A percentile compares a stretch with the other conserved stretches of the same genome.
Conservation (phyloP, 2,888 invertebrate genomes). For the Marasmarcha lunaedactyla region DNA sequence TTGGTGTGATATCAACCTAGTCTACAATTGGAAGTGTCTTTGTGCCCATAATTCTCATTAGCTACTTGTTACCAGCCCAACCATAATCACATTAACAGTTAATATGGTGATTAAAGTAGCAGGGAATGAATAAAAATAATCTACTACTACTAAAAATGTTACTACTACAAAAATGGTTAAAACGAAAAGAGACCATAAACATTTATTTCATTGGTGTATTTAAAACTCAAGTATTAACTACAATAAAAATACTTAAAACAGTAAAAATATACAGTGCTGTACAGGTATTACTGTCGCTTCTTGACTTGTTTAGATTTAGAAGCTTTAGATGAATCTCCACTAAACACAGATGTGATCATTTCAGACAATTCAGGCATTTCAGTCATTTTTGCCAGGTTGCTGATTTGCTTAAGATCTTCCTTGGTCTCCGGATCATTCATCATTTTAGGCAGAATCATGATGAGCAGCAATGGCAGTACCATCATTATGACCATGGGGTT, state of each 20-base stretch:
- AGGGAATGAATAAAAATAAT: too few relatives aligned
- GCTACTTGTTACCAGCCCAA: too few relatives aligned
- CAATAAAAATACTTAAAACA: neutral
- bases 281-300: slow-evolving; percentile 43
- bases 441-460: slow-evolving; percentile 95
- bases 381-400: slow-evolving; percentile 82
- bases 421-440: slow-evolving; percentile 98
- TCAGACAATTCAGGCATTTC: slow-evolving; percentile 97
- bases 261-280: neutral
- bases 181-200: too few relatives aligned
- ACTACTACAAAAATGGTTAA: too few relatives aligned
- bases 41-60: too few relatives aligned
- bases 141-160: too few relatives aligned
- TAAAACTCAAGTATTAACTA: too few relatives aligned
- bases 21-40: too few relatives aligned
- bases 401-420: slow-evolving; percentile 93
- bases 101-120: too few relatives aligned
- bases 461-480: slow-evolving; percentile 89
- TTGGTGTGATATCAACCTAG: too few relatives aligned
- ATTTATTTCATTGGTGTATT: too few relatives aligned
- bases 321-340: slow-evolving; percentile 74
- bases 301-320: slow-evolving; percentile 57
- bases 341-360: slow-evolving; percentile 88
- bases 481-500: slow-evolving; percentile 99
- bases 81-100: too few relatives aligned